phyloP scores from a whole-genome alignment of 2,888 invertebrate species.

The Lumbricus terrestris region DNA sequence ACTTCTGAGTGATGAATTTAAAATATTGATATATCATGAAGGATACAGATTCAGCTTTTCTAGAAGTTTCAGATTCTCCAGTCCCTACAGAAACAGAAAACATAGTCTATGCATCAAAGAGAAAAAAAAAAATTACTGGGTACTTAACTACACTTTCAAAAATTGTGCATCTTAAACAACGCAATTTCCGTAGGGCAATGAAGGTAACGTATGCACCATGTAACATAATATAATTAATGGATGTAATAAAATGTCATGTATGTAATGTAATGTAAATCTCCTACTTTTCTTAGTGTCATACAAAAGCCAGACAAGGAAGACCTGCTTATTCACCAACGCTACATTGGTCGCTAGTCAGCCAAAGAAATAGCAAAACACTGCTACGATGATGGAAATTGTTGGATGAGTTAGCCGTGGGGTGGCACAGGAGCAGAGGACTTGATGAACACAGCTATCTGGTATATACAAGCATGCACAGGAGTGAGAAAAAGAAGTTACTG shows the following conservation, averaged over 20 bases:
- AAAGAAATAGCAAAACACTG: too few relatives aligned
- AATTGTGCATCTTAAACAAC: background rate
- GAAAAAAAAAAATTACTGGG: background rate
- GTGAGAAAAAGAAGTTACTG: background rate
- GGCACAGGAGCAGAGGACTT: too few relatives aligned
- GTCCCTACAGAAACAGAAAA: conserved; percentile 45
- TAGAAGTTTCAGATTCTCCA: conserved; percentile 53
- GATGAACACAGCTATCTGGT: background rate
- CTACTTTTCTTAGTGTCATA: too few relatives aligned
- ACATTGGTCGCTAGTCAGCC: too few relatives aligned
- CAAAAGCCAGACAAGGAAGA: too few relatives aligned
- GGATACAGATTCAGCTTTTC: conserved; percentile 59
- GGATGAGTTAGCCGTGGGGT: too few relatives aligned
- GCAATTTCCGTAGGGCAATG: too few relatives aligned
- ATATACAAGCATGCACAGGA: background rate
- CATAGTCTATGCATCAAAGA: background rate
- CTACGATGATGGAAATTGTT: too few relatives aligned
- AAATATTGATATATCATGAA: conserved; percentile 38
- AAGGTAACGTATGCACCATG: too few relatives aligned
- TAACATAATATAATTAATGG: background rate
- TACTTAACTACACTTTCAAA: background rate
- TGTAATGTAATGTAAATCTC: too few relatives aligned
- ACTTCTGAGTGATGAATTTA: background rate
- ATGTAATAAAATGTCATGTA: too few relatives aligned
- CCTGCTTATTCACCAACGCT: too few relatives aligned